Evolutionary conservation across 2,888 invertebrate genomes (phyloP), one percentile per base, ranked within the genome.

Genomic region (Serrognathus titanus): DNA sequence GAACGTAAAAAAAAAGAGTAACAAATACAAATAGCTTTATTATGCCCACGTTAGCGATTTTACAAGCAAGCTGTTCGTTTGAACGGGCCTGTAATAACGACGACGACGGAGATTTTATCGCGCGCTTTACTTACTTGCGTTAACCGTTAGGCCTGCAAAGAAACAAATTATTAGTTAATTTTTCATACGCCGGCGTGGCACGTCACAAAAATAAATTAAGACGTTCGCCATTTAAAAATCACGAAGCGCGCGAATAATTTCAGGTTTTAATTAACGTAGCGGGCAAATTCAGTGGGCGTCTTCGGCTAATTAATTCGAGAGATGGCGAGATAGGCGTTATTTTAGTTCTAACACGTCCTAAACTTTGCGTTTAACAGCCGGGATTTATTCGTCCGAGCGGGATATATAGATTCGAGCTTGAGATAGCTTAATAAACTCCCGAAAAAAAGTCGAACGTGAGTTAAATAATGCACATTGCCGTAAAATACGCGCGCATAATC

Each of bases 251-350:
- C 59, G 53, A 58, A 58, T 59, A 61, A 61, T 50, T 45, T 51
- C 40, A 53, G 53, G 56, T 59, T 51, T 50, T 58, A 60, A 52
- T 60, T 53, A 58, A 56, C 52, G 39, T 54, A 58, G 54, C 56
- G 56, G 59, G 54, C 55, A 56, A 57, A 63, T 63, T 59, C 62
- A 62, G 62, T 60, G 54, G 60, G 61, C 63, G 63, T 63, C 53
- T 60, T 36, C 48, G 55, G 57, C 57, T 63, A 63, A 63, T 60
- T 62, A 63, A 63, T 63, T 62, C 60, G 39, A 57, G 57, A 62
- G 63, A 63, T 63, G 57, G 58, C 58, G 51, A 56, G 63, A 63
- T 63, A 60, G 48, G 45, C 50, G 40, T 53, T 52, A 60, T 62
- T 60, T 62, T 58, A 62, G 58, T 60, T 62, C 60, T 58, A 60